A percentile compares a stretch with the other conserved stretches of the same genome.
Evolutionary conservation across 2,797 vertebrate species (phyloP).

Genomic region (Carapus acus): DNA sequence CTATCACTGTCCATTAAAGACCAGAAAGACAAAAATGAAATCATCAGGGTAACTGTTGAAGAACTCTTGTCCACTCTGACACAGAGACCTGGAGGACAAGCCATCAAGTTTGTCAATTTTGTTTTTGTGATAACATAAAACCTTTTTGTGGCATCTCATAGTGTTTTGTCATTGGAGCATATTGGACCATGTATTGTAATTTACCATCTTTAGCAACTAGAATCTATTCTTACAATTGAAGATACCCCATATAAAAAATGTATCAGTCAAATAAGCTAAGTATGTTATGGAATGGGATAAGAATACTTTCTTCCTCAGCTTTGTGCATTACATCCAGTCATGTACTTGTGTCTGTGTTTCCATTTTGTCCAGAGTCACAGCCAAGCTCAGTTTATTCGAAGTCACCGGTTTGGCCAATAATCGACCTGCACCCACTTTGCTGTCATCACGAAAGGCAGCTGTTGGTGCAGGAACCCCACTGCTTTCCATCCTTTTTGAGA

Average conservation of each 20-base stretch:
- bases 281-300: too few species aligned
- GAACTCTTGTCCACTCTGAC: slow-evolving; percentile 81
- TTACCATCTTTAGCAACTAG: not conserved
- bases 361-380: slow-evolving; percentile 75
- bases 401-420: slow-evolving; percentile 77
- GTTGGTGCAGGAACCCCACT: slow-evolving; percentile 73
- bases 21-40: slow-evolving; percentile 75
- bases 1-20: slow-evolving; percentile 86
- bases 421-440: slow-evolving; percentile 74
- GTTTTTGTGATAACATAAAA: slow-evolving; percentile 1
- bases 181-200: not conserved
- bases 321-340: slow-evolving; percentile 12
- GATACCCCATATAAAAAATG: too few species aligned
- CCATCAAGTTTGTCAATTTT: slow-evolving; percentile 77
- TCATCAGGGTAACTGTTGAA: slow-evolving; percentile 82
- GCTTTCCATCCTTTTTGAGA: slow-evolving; percentile 88
- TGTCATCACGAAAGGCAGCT: slow-evolving; percentile 79
- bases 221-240: not conserved
- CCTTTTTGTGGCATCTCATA: not conserved
- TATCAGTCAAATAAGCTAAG: too few species aligned
- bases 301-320: slow-evolving; percentile 9
- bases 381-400: slow-evolving; percentile 83
- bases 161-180: slow-evolving; percentile 5
- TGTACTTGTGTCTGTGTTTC: not conserved
- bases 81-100: slow-evolving; percentile 93